Base-by-base conservation (phyloP, 1,140 invertebrate genomes). In the Drosophila yakuba region DNA sequence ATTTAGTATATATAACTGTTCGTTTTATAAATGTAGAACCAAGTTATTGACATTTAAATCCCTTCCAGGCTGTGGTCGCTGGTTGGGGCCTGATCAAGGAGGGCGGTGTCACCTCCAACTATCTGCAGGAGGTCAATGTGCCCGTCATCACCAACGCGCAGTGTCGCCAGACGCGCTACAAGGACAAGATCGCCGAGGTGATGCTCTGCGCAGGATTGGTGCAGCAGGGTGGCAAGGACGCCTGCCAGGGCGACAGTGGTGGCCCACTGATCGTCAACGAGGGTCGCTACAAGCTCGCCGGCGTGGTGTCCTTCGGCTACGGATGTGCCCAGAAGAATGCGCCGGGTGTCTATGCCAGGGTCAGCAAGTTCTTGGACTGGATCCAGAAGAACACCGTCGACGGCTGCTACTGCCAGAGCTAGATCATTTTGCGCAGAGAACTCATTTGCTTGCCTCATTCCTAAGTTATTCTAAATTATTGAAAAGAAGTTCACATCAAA, bases 191-290 rank as follows among this genome's bases (percentile, higher is more conserved):
- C 69, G 97, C 96, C 3, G 95, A 96, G 14, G 97, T 96, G 61
- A 98, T 98, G 93, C 93, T 98, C 14, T 98, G 97, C 91, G 97
- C 97, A 45, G 97, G 97, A 0, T 96, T 97, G 80, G 95, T 96
- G 6, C 95, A 97, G 82, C 95, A 97, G 75, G 97, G 97, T 5
- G 97, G 97, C 7, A 97, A 97, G 67, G 97, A 98, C 85, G 97
- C 97, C 45, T 98, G 97, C 91, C 97, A 98, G 94, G 96, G 88
- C 5, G 88, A 92, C 50, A 91, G 79, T 54, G 90, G 90, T 20
- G 90, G 90, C n/a, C 90, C 90, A 0, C 35, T 91, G 64, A 91
- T 92, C 66, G 80, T 91, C 52, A 76, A 88, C 64, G 84, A 90
- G 35, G 88, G 79, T 28, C 82, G 84, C 54, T 92, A 66, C 50